Base-by-base conservation (phyloP, 2,113 vertebrate genomes). In the Vanacampus margaritifer region DNA sequence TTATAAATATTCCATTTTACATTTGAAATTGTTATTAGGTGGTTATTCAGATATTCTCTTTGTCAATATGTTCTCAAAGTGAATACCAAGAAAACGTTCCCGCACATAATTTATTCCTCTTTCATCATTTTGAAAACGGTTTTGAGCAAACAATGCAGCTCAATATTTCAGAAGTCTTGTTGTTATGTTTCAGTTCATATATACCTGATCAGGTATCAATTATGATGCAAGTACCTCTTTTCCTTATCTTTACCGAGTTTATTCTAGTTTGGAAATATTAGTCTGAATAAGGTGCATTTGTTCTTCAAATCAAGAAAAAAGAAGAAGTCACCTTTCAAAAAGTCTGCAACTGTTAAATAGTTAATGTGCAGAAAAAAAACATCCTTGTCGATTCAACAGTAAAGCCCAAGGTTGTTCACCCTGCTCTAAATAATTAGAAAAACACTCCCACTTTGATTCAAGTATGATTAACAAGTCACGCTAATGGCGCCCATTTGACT, bases 381-480 rank as follows among this genome's bases (percentile, higher is more conserved):
- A 39, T 64, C 62, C 56, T 73, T 79, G 66, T 73, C 64, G 53
- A 69, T 76, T 21, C 17, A 16, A 39, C 35, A 46, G 43, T 62
- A 48, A n/a, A 28, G 58, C 57, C 74, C 41, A 69, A 72, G 57
- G 62, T 71, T 76, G 59, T 67, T 76, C 28, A 32, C 41, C 41
- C 13, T 65, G 12, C 51, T 57, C 26, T 21, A 74, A 57, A 79
- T 23, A 67, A 59, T 65, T 61, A 79, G 13, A 71, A 58, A 39
- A 72, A 59, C 45, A 24, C 72, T 69, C 82, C 51, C 21, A 60
- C 26, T 78, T 51, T 73, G 68, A 85, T 81, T 60, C 73, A 60
- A 76, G 32, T 65, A 37, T 67, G 41, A 84, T 85, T 81, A 84
- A 87, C 64, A 76, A 68, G 54, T 51, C 3, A 16, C 39, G 35